Evolutionary conservation across 2,888 invertebrate species (phyloP), one percentile per base, ranked within the genome.

Genomic region (Sericinus montela): DNA sequence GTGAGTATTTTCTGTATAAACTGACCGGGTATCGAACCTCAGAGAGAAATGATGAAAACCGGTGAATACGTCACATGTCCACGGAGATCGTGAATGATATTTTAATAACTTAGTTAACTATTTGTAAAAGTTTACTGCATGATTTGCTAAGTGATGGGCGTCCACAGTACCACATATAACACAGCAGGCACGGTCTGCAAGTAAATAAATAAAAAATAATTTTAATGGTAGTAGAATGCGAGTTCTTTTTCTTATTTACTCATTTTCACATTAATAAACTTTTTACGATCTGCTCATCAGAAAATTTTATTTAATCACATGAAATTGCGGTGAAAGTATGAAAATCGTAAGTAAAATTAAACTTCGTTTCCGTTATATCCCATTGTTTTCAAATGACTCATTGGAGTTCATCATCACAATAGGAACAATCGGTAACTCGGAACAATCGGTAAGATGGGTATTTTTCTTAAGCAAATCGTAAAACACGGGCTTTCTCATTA

Each of bases 381-480:
- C 72, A 82, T 80, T 84, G 80, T 83, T 79, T 75, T 74, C 67
- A 73, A 82, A 80, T 80, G 75, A 72, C 60, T 74, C 69, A 68
- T 65, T 63, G 5, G 32, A 32, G 13, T n/a, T n/a, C n/a, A n/a
- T n/a, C 63, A 62, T 62, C 62, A 63, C 65, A 62, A 59, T 63
- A 57, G 55, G 59, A 59, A n/a, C n/a, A n/a, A n/a, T n/a, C n/a
- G n/a, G n/a, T 63, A 54, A 56, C 58, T 60, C 52, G 52, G 53
- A 61, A 41, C 45, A 50, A 50, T 41, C 58, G 51, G 28, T 40
- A 54, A 47, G 53, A 51, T 59, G 43, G 54, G 32, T 55, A 35
- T 51, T 47, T 41, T 52, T 47, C 52, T 48, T 46, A 48, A 47
- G 45, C 50, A 34, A 45, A 52, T 51, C 46, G 54, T 48, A 54